Evolutionary conservation across 2,113 vertebrate genomes (phyloP).

Genomic region (Noturus placidus): DNA sequence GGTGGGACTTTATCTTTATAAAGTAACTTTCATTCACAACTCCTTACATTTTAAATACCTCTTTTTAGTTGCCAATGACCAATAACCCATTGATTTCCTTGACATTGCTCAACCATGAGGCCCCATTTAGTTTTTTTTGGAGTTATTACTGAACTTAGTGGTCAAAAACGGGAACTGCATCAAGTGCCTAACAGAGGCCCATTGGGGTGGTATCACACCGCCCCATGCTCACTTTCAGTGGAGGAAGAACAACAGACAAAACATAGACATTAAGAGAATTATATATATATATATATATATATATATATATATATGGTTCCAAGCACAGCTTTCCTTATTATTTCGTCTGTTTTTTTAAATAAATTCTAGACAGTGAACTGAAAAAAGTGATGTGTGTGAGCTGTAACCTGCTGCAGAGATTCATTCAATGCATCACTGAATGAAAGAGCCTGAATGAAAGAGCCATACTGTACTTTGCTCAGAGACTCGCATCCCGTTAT

Average conservation of each 20-base stretch:
- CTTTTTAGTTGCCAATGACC: neutral
- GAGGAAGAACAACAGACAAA: neutral
- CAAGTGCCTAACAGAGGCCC: neutral
- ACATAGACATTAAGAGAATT: neutral
- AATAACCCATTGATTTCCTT: neutral
- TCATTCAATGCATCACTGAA: slow-evolving; percentile 27
- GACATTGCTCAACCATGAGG: neutral
- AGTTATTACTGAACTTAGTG: neutral
- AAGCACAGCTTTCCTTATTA: neutral
- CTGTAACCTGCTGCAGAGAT: neutral
- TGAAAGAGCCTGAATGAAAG: slow-evolving; percentile 8
- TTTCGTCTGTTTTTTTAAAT: neutral
- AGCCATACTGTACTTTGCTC: slow-evolving; percentile 28
- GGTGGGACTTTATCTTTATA: neutral
- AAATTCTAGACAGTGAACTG: neutral
- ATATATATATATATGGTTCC: neutral
- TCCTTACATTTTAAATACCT: neutral
- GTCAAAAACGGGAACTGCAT: neutral
- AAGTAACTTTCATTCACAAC: neutral
- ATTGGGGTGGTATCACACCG: neutral
- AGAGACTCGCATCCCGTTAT: slow-evolving; percentile 39
- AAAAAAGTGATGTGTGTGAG: neutral
- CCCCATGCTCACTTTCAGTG: neutral
- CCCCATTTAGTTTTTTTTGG: neutral
- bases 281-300: too few relatives aligned